Evolutionary conservation across 2,113 vertebrate genomes (phyloP), one percentile per base, ranked within the genome.

Genomic region (Sylvilagus bachmani): DNA sequence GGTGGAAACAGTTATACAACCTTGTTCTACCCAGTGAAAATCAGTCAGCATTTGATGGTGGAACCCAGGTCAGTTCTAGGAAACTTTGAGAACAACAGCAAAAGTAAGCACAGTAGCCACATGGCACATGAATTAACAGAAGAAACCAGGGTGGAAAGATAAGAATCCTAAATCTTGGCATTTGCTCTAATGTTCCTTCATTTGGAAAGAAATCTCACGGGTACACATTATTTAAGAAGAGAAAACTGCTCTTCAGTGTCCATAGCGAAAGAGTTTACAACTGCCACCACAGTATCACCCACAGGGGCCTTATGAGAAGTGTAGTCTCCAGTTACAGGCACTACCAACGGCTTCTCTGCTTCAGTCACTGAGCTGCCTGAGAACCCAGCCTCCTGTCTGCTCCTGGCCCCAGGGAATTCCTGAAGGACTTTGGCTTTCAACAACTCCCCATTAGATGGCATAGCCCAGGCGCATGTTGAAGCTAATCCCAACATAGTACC

Each of bases 171-270:
- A 85, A 12, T 25, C 49, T 33, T 14, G 77, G 33, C n/a, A 74
- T 75, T 86, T 84, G 75, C 81, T 78, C 88, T 95, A 51, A 51
- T 31, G 6, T 79, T 70, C 61, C 85, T 29, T 62, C 53, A n/a
- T 90, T 90, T 36, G 86, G 84, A 93, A 95, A 86, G 21, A 80
- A 92, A 66, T 9, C 84, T 71, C 86, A 51, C 33, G 44, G 27
- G 44, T 80, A 29, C 17, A 62, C 36, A 21, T 70, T 58, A 92
- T 25, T 90, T 88, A 90, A 82, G 21, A 74, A 89, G 33, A n/a
- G 51, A 27, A 66, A 94, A 73, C 51, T 91, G 78, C 85, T 75
- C 36, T 82, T 80, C 53, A 69, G 5, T 61, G 67, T 85, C 31
- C 16, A 66, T 36, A 38, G 36, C 44, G 92, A 85, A 90, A 49